Conservation (phyloP, 2,113 vertebrate species). For the Litocranius walleri region DNA sequence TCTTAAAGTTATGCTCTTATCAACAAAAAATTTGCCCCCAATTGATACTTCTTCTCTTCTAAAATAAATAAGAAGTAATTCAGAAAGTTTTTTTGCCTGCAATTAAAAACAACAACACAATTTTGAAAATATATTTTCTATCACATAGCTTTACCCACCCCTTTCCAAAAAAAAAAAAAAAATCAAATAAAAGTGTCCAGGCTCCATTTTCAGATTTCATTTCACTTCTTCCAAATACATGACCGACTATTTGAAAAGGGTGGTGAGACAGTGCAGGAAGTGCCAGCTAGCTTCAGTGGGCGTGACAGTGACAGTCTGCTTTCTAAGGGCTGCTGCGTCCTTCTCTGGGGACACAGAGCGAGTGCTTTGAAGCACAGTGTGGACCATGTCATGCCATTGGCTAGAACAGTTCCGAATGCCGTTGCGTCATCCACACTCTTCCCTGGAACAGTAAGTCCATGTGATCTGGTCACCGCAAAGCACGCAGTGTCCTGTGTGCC, state of each 20-base stretch:
- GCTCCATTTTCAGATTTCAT: background rate
- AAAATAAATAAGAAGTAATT: background rate
- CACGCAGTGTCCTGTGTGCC: background rate
- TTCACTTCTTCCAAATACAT: background rate
- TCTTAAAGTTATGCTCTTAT: background rate
- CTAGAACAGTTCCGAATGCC: too few relatives aligned
- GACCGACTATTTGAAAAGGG: accelerated
- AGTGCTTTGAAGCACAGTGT: background rate
- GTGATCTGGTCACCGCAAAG: accelerated
- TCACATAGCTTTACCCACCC: background rate
- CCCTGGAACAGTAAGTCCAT: too few relatives aligned
- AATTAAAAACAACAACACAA: background rate
- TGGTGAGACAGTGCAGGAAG: accelerated
- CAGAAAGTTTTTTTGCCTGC: background rate
- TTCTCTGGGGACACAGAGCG: background rate
- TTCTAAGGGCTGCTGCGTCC: accelerated
- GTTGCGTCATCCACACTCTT: accelerated
- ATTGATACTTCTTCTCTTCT: background rate
- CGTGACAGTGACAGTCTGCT: accelerated
- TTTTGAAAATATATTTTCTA: background rate
- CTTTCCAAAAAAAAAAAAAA: background rate
- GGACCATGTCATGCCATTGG: background rate
- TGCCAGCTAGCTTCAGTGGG: accelerated
- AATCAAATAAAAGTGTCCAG: background rate
- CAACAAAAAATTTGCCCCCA: background rate